Evolutionary conservation across 2,113 vertebrate genomes (phyloP).

Genomic region (Reinhardtius hippoglossoides): DNA sequence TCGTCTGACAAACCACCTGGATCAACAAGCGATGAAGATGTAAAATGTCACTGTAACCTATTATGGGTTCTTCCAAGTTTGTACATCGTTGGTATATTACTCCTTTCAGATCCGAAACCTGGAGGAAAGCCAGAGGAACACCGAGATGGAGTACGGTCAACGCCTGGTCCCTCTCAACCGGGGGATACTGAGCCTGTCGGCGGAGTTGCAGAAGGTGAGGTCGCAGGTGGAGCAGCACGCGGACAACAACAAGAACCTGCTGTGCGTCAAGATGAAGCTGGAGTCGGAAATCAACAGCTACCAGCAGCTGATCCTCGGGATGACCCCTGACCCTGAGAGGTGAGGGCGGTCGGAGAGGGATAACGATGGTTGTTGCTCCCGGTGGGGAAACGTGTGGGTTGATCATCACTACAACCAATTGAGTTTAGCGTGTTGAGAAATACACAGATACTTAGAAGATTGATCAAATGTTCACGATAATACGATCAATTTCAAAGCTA

Average conservation of each 20-base stretch:
- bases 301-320: conserved; percentile 68
- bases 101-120: conserved; percentile 73
- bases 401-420: too few species aligned
- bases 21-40: not conserved
- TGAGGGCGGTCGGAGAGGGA: conserved; percentile 13
- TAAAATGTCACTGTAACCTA: not conserved
- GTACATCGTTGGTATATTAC: not conserved
- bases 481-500: too few species aligned
- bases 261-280: conserved; percentile 84
- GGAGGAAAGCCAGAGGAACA: conserved; percentile 68
- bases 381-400: too few species aligned
- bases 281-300: conserved; percentile 82
- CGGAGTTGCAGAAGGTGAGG: conserved; percentile 73
- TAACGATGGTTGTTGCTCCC: too few species aligned
- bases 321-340: conserved; percentile 29
- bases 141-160: conserved; percentile 48
- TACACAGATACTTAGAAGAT: too few species aligned
- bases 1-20: conserved; percentile 12
- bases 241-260: conserved; percentile 76
- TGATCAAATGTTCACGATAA: too few species aligned
- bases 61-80: not conserved
- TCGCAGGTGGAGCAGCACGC: conserved; percentile 74
- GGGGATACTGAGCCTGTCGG: conserved; percentile 61
- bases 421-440: too few species aligned
- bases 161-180: conserved; percentile 62